Conservation (phyloP, 2,888 invertebrate genomes). For the Thalpophila matura region DNA sequence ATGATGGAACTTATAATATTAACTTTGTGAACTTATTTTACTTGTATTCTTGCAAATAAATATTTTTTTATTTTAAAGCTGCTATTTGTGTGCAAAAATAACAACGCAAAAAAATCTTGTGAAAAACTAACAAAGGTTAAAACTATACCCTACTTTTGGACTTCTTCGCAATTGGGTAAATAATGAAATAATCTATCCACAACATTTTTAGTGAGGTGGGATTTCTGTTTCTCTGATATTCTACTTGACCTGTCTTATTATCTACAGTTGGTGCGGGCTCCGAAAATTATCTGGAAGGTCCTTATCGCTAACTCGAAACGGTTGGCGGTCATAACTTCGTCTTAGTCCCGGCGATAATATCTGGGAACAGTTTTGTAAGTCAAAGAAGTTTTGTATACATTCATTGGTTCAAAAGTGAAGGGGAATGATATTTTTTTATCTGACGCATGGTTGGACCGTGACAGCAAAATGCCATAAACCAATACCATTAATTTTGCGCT, state of each 20-base stretch:
- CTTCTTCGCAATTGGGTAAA: too few species aligned
- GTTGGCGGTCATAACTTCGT: conserved; percentile 56
- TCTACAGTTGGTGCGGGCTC: conserved; percentile 42
- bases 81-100: too few species aligned
- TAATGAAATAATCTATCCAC: too few species aligned
- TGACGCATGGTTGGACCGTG: not conserved
- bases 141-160: too few species aligned
- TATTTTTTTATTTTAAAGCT: too few species aligned
- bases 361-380: conserved; percentile 47
- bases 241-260: conserved; percentile 20
- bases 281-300: conserved; percentile 58
- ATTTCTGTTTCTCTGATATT: conserved; percentile 24
- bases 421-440: conserved; percentile 1
- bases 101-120: too few species aligned
- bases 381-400: conserved; percentile 38
- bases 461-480: conserved; percentile 10
- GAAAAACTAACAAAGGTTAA: too few species aligned
- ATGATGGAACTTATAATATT: too few species aligned
- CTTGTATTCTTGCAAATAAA: too few species aligned
- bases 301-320: conserved; percentile 53
- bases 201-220: not conserved
- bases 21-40: too few species aligned
- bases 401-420: conserved; percentile 20
- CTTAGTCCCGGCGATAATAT: conserved; percentile 49
- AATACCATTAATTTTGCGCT: too few species aligned